These are phyloP conservation scores for Pemphredon lugubris DNA, from an alignment of 2,888 invertebrate genomes.

Conservation along the genomic window DNA sequence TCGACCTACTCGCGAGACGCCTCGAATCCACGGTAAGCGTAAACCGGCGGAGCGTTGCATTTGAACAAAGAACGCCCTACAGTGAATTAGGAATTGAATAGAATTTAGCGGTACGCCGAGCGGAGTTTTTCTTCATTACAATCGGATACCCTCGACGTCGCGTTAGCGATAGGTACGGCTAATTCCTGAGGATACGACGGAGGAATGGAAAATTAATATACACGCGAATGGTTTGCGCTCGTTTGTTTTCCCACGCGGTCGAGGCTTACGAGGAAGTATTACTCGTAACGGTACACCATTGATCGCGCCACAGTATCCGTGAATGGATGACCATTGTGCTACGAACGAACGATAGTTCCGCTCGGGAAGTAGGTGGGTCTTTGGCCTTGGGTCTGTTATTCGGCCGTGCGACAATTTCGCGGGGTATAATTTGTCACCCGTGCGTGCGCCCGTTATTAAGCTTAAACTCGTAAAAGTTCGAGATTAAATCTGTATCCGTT, in stretches of 20 bases:
- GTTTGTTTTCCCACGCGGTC: slow-evolving; percentile 57
- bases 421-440: slow-evolving; percentile 35
- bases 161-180: no score
- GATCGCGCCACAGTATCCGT: slow-evolving; percentile 49
- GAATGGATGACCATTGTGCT: slow-evolving; percentile 60
- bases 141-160: no score
- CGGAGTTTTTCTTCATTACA: no score
- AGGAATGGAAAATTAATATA: background rate
- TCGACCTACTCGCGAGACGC: background rate
- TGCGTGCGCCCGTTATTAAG: background rate
- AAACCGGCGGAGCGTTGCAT: slow-evolving; percentile 34
- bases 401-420: slow-evolving; percentile 57
- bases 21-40: slow-evolving; percentile 25
- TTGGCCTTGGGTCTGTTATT: slow-evolving; percentile 59
- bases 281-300: slow-evolving; percentile 57
- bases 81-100: no score
- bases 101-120: no score
- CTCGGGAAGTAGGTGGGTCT: slow-evolving; percentile 67
- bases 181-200: no score
- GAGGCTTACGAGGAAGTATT: slow-evolving; percentile 39
- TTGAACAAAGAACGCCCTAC: no score
- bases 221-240: no score
- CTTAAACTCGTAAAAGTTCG: background rate
- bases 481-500: no score
- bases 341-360: slow-evolving; percentile 63